A percentile compares a stretch with the other conserved stretches of the same genome.
Conservation (phyloP, 2,888 invertebrate species). For the Smittia sp. region DNA sequence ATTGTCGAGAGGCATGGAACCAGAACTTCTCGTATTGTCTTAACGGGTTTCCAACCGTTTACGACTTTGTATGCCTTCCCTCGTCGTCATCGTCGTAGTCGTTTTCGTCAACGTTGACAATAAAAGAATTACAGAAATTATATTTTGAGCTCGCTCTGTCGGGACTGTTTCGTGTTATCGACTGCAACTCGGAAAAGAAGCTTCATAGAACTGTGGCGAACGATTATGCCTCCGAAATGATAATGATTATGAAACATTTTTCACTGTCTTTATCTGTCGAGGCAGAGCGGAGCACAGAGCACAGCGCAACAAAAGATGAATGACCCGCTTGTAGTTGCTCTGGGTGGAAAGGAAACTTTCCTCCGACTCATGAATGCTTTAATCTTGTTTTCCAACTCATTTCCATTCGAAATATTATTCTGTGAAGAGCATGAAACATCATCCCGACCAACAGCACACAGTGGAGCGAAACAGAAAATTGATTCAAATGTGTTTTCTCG, state of each 20-base stretch:
- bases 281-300: not conserved
- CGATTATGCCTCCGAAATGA: conserved; percentile 7
- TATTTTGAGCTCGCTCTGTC: too few species aligned
- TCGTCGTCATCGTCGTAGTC: too few species aligned
- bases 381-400: not conserved
- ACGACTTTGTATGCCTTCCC: not conserved
- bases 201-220: not conserved
- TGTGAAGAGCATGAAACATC: not conserved
- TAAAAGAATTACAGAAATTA: too few species aligned
- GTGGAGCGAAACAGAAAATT: conserved; percentile 14
- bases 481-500: conserved; percentile 28
- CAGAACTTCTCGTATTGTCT: not conserved
- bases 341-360: not conserved
- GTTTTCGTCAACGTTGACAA: too few species aligned
- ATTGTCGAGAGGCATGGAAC: conserved; percentile 1
- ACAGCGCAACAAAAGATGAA: not conserved
- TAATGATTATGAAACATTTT: not conserved
- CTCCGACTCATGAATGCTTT: not conserved
- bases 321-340: not conserved
- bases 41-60: not conserved
- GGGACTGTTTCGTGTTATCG: too few species aligned
- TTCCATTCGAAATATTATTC: not conserved
- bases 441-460: not conserved
- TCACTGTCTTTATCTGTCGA: not conserved
- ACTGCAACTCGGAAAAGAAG: too few species aligned